Evolutionary conservation across 2,113 vertebrate genomes (phyloP), one percentile per base, ranked within the genome.

Genomic region (Odocoileus hemionus): DNA sequence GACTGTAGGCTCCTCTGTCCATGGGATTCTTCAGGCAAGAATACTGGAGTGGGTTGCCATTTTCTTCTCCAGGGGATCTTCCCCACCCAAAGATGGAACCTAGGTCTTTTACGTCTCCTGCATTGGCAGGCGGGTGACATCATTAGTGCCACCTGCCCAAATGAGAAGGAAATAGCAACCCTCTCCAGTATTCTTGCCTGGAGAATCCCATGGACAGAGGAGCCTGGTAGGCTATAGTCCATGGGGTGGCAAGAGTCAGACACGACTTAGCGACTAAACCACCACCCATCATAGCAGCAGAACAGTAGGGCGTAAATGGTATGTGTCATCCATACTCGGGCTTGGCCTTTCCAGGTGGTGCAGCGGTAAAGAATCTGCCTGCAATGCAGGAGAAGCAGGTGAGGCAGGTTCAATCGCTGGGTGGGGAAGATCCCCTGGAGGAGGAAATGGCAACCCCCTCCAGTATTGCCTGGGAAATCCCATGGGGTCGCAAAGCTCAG

Each of bases 261-360:
- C 64, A 36, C 0, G 8, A 36, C 64, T 36, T 67, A 67, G 17
- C 2, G 2, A 21, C 17, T 70, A 36, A 21, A 70, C 9, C 64
- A 70, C 17, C 64, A 36, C n/a, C 64, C 17, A 21, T n/a, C 98
- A 98, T 96, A 99, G 43, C 99, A 99, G 96, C 98, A 99, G 98
- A 99, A 98, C 98, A 79, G 95, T 83, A 94, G 87, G 99, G 99
- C 60, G 99, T 98, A 90, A 99, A 99, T 1, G 99, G 99, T 90
- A 99, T 99, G 70, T 57, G 99, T 99, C 89, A 99, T 99, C 80
- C 36, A 74, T 43, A 74, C 70, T 74, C 98, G 0, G 36, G 36
- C 11, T 74, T n/a, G 19, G n/a, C n/a, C n/a, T 36, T 70, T n/a
- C n/a, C 64, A 70, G n/a, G 19, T 70, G 64, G n/a, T 36, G 2